phyloP scores from a whole-genome alignment of 1,140 invertebrate species.

The Centruroides vittatus region DNA sequence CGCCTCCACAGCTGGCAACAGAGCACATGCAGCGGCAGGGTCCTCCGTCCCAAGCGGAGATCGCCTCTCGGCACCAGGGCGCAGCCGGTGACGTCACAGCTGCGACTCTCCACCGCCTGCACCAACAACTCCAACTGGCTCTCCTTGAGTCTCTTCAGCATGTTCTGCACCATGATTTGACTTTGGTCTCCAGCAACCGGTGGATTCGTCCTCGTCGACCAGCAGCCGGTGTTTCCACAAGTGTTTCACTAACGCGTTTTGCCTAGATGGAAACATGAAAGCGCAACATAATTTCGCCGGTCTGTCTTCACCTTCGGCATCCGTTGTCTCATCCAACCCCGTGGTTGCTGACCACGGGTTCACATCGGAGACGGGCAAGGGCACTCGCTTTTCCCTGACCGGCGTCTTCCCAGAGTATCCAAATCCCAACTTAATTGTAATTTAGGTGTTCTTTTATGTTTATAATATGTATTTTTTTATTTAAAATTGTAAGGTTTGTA shows the following conservation, averaged over 20 bases:
- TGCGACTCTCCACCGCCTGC: slow-evolving; percentile 43
- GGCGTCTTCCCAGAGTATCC: too few species aligned
- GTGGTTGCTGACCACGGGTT: neutral
- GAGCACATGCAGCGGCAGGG: slow-evolving; percentile 64
- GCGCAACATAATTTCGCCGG: slow-evolving; percentile 32
- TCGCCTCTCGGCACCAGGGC: slow-evolving; percentile 42
- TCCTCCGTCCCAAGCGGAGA: slow-evolving; percentile 20
- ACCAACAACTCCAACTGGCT: slow-evolving; percentile 47
- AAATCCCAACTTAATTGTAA: too few species aligned
- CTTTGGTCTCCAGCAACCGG: slow-evolving; percentile 15
- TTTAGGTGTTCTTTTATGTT: too few species aligned
- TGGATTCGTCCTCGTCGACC: neutral
- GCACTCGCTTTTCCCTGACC: too few species aligned
- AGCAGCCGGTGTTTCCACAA: slow-evolving; percentile 40
- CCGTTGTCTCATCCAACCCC: neutral
- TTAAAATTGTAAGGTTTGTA: too few species aligned
- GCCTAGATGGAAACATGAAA: slow-evolving; percentile 57
- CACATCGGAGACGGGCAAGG: too few species aligned
- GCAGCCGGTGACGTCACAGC: slow-evolving; percentile 42
- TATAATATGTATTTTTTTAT: too few species aligned
- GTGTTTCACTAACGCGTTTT: slow-evolving; percentile 46
- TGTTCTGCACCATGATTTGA: slow-evolving; percentile 33
- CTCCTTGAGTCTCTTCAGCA: slow-evolving; percentile 48
- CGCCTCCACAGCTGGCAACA: slow-evolving; percentile 93
- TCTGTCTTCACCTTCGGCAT: neutral